These are phyloP conservation scores for Troides aeacus DNA, from an alignment of 2,888 invertebrate species.

Conservation along the genomic window DNA sequence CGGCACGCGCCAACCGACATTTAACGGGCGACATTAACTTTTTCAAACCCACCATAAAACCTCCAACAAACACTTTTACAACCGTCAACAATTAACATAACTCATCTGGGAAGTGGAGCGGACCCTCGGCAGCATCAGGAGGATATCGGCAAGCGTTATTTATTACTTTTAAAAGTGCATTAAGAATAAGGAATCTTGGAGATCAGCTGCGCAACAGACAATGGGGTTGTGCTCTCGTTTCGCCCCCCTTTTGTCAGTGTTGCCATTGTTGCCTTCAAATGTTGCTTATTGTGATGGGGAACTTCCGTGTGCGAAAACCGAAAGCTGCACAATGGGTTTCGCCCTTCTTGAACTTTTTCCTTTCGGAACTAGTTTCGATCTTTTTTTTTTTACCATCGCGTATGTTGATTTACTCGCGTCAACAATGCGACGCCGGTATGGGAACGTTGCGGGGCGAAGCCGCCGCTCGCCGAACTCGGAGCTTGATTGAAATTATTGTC, in stretches of 20 bases:
- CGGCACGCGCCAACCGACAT: constrained; percentile 19
- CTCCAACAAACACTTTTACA: constrained; percentile 3
- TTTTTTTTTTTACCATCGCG: constrained; percentile 60
- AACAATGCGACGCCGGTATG: constrained; percentile 69
- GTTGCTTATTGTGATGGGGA: constrained; percentile 59
- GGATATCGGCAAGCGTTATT: constrained; percentile 55
- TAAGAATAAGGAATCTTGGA: constrained; percentile 48
- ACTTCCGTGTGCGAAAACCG: constrained; percentile 75
- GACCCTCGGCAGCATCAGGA: constrained; percentile 44
- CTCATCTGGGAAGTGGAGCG: constrained; percentile 45
- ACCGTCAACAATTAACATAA: constrained; percentile 30
- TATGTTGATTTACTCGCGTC: constrained; percentile 77
- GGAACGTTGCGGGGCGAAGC: constrained; percentile 57
- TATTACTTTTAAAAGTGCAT: constrained; percentile 49
- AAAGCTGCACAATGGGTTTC: constrained; percentile 51
- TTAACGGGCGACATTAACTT: constrained; percentile 3
- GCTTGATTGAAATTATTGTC: constrained; percentile 26
- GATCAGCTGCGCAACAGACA: constrained; percentile 67
- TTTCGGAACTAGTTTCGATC: constrained; percentile 63
- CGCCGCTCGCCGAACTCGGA: constrained; percentile 41
- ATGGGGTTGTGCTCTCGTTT: constrained; percentile 60
- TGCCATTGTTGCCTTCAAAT: constrained; percentile 63
- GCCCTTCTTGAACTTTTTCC: constrained; percentile 55
- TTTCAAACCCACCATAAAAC: constrained; percentile 7
- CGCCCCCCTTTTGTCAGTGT: constrained; percentile 58